phyloP scores from a whole-genome alignment of 2,888 invertebrate species.

The Drosophila koepferae region DNA sequence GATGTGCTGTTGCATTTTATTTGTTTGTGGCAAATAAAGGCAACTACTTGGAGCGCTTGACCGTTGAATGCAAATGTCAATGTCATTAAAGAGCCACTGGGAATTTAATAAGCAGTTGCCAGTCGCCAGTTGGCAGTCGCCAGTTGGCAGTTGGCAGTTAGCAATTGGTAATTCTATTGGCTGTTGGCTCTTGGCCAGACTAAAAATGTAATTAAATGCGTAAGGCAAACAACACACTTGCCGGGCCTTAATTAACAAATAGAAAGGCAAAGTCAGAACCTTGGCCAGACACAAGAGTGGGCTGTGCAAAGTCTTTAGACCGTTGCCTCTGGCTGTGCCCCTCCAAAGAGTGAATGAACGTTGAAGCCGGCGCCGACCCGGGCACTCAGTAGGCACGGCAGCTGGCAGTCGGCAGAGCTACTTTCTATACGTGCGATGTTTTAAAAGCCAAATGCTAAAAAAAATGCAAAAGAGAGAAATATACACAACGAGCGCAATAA shows the following conservation, averaged over 20 bases:
- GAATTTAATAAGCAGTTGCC: constrained; percentile 58
- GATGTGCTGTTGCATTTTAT: constrained; percentile 67
- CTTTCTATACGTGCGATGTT: constrained; percentile 70
- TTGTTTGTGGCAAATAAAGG: constrained; percentile 56
- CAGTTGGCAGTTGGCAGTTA: constrained; percentile 6
- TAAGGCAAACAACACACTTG: constrained; percentile 46
- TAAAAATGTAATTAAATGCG: constrained; percentile 77
- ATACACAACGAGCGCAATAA: constrained; percentile 68
- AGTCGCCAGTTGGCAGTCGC: constrained; percentile 15
- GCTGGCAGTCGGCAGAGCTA: constrained; percentile 62
- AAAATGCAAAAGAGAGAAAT: constrained; percentile 30
- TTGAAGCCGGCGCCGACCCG: constrained; percentile 63
- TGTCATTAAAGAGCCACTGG: constrained; percentile 66
- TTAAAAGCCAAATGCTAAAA: constrained; percentile 73
- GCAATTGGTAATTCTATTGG: constrained; percentile 2
- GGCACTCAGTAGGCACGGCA: constrained; percentile 62
- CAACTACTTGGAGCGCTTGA: constrained; percentile 44
- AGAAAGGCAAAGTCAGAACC: constrained; percentile 69
- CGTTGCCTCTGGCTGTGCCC: constrained; percentile 8
- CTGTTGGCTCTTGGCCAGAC: constrained; percentile 47
- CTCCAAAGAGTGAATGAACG: constrained; percentile 70
- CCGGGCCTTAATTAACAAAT: constrained; percentile 75
- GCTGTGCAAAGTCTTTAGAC: constrained; percentile 24
- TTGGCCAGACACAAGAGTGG: constrained; percentile 63
- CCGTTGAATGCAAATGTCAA: constrained; percentile 69